Conservation (phyloP, 2,888 invertebrate species). For the Chaitophorus viminalis region DNA sequence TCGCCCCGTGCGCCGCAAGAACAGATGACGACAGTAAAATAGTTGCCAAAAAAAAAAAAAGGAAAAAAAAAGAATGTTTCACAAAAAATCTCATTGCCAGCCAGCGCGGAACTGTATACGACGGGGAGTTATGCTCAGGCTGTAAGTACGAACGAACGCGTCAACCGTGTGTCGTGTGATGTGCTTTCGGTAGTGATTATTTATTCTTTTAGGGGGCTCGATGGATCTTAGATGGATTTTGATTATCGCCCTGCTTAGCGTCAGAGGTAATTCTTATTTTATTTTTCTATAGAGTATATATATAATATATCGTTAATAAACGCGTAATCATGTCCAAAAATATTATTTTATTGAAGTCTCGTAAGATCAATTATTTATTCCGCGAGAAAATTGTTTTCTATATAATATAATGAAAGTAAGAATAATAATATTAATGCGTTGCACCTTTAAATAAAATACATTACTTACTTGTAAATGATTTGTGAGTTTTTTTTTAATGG, state of each 20-base stretch:
- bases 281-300: background rate
- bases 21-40: conserved; percentile 55
- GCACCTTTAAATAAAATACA: background rate
- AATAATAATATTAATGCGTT: background rate
- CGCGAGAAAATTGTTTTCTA: background rate
- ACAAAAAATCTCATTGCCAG: conserved; percentile 60
- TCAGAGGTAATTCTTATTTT: conserved; percentile 46
- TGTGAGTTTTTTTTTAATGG: background rate
- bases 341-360: background rate
- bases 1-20: conserved; percentile 16
- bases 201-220: conserved; percentile 54
- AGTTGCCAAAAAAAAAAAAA: conserved; percentile 59
- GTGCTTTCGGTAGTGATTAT: conserved; percentile 61
- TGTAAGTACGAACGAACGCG: conserved; percentile 58
- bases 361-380: background rate
- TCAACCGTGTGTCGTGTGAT: conserved; percentile 60
- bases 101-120: conserved; percentile 41
- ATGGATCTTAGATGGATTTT: conserved; percentile 62
- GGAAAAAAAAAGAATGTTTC: conserved; percentile 48
- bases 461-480: background rate
- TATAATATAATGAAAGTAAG: too few relatives aligned
- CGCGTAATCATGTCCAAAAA: background rate
- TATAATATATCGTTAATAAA: background rate
- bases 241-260: conserved; percentile 54
- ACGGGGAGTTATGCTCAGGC: conserved; percentile 49